Percentiles rank a stretch among this genome's conserved stretches.
These are phyloP conservation scores for Drosophila merina DNA, from an alignment of 2,888 invertebrate genomes.

Conservation along the genomic window DNA sequence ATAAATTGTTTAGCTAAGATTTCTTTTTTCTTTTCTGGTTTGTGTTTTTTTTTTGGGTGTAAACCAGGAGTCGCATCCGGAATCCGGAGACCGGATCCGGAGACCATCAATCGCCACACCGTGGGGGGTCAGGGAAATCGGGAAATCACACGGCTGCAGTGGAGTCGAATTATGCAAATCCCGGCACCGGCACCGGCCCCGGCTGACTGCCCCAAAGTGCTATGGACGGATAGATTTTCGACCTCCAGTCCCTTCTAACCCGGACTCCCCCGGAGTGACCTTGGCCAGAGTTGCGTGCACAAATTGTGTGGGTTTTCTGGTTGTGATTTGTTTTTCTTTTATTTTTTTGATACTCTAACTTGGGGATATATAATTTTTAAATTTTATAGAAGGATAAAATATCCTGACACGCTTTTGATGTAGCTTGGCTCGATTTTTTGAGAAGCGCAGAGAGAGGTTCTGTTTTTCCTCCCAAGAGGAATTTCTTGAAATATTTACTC, in stretches of 20 bases:
- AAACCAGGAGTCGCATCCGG: no score
- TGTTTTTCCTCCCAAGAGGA: no score
- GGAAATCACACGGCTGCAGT: constrained; percentile 50
- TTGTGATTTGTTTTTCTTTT: constrained; percentile 46
- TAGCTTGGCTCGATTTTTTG: neutral
- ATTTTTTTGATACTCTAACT: constrained; percentile 48
- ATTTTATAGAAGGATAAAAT: neutral
- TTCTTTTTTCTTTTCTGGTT: neutral
- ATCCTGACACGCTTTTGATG: neutral
- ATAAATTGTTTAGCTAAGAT: neutral
- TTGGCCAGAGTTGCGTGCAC: constrained; percentile 69
- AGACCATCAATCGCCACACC: constrained; percentile 60
- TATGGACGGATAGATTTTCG: constrained; percentile 22
- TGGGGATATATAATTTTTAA: neutral
- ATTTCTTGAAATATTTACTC: neutral
- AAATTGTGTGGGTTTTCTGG: constrained; percentile 58
- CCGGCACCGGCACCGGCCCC: constrained; percentile 1
- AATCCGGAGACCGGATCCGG: constrained; percentile 3
- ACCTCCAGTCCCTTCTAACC: neutral
- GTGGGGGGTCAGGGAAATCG: neutral
- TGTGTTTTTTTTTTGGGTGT: no score
- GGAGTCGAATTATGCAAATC: constrained; percentile 63
- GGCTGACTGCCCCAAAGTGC: constrained; percentile 10
- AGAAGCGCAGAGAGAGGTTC: neutral
- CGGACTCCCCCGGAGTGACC: constrained; percentile 34